A percentile compares a stretch with the other conserved stretches of the same genome.
These are phyloP conservation scores for Syngnathus rostellatus DNA, from an alignment of 2,797 vertebrate species.

Conservation along the genomic window DNA sequence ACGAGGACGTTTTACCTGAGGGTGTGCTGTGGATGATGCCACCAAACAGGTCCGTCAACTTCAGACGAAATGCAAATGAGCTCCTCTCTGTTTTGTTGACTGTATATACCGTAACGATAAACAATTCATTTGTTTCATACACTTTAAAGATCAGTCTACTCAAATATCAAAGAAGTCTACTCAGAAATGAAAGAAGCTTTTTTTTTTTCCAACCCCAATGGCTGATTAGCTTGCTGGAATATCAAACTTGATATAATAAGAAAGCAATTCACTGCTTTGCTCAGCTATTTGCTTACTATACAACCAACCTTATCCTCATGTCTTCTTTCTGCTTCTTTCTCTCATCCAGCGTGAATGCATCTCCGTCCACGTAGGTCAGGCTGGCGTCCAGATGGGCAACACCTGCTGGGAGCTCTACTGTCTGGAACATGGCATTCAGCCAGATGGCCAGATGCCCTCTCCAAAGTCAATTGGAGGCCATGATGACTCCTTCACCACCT, in stretches of 20 bases:
- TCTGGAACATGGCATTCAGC: constrained; percentile 66
- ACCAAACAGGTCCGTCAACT: not conserved
- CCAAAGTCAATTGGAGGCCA: constrained; percentile 31
- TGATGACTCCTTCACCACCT: constrained; percentile 71
- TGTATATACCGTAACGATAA: not conserved
- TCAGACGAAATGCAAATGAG: not conserved
- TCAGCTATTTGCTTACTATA: not conserved
- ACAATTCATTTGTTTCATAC: too few relatives aligned
- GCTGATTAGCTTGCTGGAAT: not conserved
- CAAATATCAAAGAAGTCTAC: too few relatives aligned
- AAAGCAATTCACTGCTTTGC: not conserved
- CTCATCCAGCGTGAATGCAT: constrained; percentile 64
- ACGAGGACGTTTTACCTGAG: constrained; percentile 2
- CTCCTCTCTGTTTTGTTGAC: not conserved
- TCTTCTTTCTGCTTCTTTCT: not conserved
- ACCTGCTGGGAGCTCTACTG: constrained; percentile 74
- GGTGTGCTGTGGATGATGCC: not conserved
- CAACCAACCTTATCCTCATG: not conserved
- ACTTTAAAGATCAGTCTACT: not conserved
- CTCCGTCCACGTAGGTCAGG: constrained; percentile 69
- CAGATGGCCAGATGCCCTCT: constrained; percentile 61
- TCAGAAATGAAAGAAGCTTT: too few relatives aligned
- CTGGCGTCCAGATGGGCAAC: constrained; percentile 74
- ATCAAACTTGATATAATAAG: not conserved
- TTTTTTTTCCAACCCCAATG: too few relatives aligned